These are phyloP conservation scores for Heliconius aoede DNA, from an alignment of 2,888 invertebrate genomes.

Conservation along the genomic window DNA sequence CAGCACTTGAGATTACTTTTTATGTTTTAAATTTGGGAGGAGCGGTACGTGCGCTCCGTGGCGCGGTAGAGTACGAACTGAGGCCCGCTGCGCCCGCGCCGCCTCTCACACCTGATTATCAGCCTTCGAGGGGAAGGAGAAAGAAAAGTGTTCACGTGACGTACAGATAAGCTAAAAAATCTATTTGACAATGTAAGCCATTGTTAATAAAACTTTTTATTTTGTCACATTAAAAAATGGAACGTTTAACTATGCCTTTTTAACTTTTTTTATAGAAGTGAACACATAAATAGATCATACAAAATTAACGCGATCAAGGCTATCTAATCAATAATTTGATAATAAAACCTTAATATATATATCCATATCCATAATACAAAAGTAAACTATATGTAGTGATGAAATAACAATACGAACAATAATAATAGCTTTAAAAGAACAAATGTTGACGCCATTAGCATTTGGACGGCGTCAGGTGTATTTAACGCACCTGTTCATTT, in stretches of 20 bases:
- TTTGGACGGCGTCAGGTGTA: slow-evolving; percentile 35
- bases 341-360: background rate
- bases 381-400: background rate
- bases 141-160: slow-evolving; percentile 79
- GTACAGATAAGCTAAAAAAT: slow-evolving; percentile 64
- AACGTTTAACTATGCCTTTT: background rate
- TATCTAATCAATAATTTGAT: slow-evolving; percentile 7
- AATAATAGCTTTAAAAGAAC: background rate
- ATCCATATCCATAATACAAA: background rate
- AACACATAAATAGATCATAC: background rate
- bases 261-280: background rate
- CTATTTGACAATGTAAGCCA: slow-evolving; percentile 49
- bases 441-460: slow-evolving; percentile 23
- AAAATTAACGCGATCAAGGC: slow-evolving; percentile 9
- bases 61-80: slow-evolving; percentile 69
- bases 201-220: slow-evolving; percentile 28
- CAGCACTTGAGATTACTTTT: slow-evolving; percentile 46
- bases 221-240: background rate
- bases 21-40: slow-evolving; percentile 17
- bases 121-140: slow-evolving; percentile 72
- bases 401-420: slow-evolving; percentile 13
- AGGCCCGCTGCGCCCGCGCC: slow-evolving; percentile 75
- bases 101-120: slow-evolving; percentile 71
- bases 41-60: slow-evolving; percentile 60
- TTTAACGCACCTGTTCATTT: slow-evolving; percentile 34